Conservation (phyloP, 1,140 invertebrate genomes). For the Zaprionus ghesquierei region DNA sequence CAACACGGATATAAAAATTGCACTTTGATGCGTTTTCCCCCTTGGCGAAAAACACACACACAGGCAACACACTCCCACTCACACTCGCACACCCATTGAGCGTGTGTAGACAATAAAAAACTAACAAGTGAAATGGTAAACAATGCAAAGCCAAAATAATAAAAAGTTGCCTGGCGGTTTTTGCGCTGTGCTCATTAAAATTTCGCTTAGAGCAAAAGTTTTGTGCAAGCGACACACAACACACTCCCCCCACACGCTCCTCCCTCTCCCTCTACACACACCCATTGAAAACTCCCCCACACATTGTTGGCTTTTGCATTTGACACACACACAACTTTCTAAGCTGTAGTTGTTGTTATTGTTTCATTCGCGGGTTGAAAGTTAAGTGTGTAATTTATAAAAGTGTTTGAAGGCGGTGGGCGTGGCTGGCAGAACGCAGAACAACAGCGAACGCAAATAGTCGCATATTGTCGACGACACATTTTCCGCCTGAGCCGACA, state of each 20-base stretch:
- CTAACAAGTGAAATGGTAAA: conserved; percentile 49
- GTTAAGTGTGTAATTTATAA: conserved; percentile 76
- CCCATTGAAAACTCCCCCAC: not conserved
- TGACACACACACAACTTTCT: conserved; percentile 55
- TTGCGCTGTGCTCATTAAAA: conserved; percentile 68
- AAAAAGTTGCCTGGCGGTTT: conserved; percentile 66
- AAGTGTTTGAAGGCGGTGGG: conserved; percentile 50
- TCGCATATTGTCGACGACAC: conserved; percentile 63
- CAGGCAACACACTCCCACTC: not conserved
- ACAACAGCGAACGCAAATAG: conserved; percentile 40
- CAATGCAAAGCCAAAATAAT: conserved; percentile 59
- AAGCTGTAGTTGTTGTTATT: conserved; percentile 32
- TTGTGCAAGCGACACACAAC: conserved; percentile 40
- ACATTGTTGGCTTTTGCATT: conserved; percentile 48
- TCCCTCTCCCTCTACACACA: not conserved
- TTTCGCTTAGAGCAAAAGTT: conserved; percentile 52
- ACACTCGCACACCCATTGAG: not conserved
- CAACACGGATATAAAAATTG: conserved; percentile 72
- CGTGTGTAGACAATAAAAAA: conserved; percentile 2
- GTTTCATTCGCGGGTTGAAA: conserved; percentile 21
- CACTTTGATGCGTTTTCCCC: conserved; percentile 67
- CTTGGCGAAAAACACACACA: conserved; percentile 3
- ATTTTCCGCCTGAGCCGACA: conserved; percentile 44
- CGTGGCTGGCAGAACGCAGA: conserved; percentile 29
- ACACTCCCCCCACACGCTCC: conserved; percentile 26